Evolutionary conservation across 2,797 vertebrate species (phyloP).

Genomic region (Limnodromus scolopaceus): DNA sequence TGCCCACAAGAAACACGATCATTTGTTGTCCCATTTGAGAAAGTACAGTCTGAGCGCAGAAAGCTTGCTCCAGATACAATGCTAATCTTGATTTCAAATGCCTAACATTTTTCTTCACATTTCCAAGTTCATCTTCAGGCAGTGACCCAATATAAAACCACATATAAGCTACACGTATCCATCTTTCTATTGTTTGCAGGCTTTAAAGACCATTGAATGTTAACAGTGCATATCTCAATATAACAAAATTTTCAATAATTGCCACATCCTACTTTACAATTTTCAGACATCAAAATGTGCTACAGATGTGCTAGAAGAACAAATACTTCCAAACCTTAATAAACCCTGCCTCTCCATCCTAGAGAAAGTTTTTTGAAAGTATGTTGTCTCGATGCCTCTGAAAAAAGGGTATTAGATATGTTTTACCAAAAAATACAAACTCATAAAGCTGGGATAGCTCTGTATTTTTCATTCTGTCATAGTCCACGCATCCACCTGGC

Average conservation of each 20-base stretch:
- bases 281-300: neutral
- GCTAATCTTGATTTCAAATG: neutral
- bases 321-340: neutral
- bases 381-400: slow-evolving; percentile 2
- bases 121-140: neutral
- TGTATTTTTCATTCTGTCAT: slow-evolving; percentile 52
- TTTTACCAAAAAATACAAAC: slow-evolving; percentile 46
- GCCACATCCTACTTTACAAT: neutral
- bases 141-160: neutral
- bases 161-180: neutral
- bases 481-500: slow-evolving; percentile 44
- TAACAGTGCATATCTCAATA: neutral
- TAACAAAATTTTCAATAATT: neutral
- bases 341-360: neutral
- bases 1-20: neutral
- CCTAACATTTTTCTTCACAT: neutral
- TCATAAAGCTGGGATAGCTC: slow-evolving; percentile 21
- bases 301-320: neutral
- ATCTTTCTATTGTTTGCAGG: neutral
- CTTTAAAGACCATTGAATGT: neutral
- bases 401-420: neutral
- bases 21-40: neutral
- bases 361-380: slow-evolving; percentile 25
- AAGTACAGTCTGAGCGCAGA: neutral
- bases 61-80: neutral